Evolutionary conservation across 2,113 vertebrate species (phyloP).

Genomic region (Podarcis muralis): DNA sequence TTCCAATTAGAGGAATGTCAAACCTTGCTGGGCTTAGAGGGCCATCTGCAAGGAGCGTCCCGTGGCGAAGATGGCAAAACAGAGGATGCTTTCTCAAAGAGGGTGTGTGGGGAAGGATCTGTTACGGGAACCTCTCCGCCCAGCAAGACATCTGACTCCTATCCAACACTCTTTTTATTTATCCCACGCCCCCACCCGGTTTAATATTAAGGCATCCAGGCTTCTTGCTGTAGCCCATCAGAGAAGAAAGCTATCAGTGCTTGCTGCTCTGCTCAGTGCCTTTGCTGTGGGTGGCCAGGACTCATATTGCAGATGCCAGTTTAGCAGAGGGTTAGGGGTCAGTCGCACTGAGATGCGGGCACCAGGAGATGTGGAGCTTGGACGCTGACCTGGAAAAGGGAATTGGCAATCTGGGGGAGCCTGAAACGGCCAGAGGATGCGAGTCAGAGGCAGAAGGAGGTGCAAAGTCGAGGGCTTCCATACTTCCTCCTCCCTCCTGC

Average conservation of each 20-base stretch:
- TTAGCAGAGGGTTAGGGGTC: not conserved
- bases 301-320: not conserved
- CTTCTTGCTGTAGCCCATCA: not conserved
- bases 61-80: not conserved
- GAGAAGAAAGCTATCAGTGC: not conserved
- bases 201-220: not conserved
- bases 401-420: too few relatives aligned
- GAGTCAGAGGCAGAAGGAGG: too few relatives aligned
- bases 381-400: too few relatives aligned
- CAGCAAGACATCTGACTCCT: not conserved
- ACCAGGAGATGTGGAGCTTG: too few relatives aligned
- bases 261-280: not conserved
- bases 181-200: not conserved
- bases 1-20: constrained; percentile 4
- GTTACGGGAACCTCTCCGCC: too few relatives aligned
- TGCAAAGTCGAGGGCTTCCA: too few relatives aligned
- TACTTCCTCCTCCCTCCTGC: too few relatives aligned
- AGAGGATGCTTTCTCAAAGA: not conserved
- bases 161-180: not conserved
- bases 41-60: not conserved
- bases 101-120: too few relatives aligned
- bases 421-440: too few relatives aligned
- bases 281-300: not conserved
- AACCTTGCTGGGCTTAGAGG: not conserved
- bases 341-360: too few relatives aligned